phyloP scores from a whole-genome alignment of 2,113 vertebrate species.

The Zosterops pallidus region DNA sequence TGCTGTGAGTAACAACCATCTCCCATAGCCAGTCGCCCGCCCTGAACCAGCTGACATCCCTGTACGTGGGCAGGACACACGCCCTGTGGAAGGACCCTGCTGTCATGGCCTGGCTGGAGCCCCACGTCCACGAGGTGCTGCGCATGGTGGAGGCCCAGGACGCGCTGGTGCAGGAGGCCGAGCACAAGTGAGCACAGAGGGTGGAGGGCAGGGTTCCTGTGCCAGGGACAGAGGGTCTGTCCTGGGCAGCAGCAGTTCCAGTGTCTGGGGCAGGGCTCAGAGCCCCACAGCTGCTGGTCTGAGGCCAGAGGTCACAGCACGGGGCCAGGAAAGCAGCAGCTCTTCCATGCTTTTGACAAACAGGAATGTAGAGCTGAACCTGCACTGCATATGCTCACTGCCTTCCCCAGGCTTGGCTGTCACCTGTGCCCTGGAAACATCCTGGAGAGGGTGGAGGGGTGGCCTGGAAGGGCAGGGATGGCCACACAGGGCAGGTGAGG shows the following conservation, averaged over 20 bases:
- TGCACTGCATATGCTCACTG: neutral
- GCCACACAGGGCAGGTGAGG: neutral
- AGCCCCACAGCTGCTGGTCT: neutral
- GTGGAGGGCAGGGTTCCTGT: neutral
- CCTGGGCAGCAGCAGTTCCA: neutral
- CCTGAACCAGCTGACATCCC: conserved; percentile 84
- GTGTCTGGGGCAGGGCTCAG: neutral
- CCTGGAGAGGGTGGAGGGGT: neutral
- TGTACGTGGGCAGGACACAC: conserved; percentile 89
- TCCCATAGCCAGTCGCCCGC: conserved; percentile 83
- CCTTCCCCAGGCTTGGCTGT: neutral
- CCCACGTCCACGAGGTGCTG: conserved; percentile 82
- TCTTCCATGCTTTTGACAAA: neutral
- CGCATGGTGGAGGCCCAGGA: conserved; percentile 81
- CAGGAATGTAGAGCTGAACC: accelerated
- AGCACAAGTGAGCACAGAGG: conserved; percentile 81
- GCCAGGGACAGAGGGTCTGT: neutral
- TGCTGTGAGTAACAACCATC: neutral
- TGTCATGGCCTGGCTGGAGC: conserved; percentile 91
- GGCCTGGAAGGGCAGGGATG: neutral
- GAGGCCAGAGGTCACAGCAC: accelerated
- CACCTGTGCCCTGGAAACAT: neutral
- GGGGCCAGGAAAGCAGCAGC: neutral
- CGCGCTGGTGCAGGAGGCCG: conserved; percentile 80
- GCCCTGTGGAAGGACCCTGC: conserved; percentile 87